phyloP scores from a whole-genome alignment of 2,888 invertebrate genomes.

The Eristalinus sepulchralis region DNA sequence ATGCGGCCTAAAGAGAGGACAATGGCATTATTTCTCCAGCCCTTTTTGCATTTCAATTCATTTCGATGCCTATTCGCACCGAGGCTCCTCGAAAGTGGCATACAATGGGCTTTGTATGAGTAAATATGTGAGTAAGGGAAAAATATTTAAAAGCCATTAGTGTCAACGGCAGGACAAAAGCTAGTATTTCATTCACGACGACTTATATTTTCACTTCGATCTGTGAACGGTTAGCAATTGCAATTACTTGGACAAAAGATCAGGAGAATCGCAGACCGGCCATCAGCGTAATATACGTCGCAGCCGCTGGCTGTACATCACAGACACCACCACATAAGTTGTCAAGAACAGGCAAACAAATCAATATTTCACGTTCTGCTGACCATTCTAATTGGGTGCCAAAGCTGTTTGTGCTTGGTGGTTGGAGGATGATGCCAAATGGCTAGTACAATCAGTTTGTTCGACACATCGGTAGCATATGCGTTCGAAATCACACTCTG shows the following conservation, averaged over 20 bases:
- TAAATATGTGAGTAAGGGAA: not conserved
- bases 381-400: not conserved
- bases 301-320: not conserved
- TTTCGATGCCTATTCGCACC: constrained; percentile 33
- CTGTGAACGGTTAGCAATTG: constrained; percentile 17
- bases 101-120: not conserved
- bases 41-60: constrained; percentile 39
- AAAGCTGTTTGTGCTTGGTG: not conserved
- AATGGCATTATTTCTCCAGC: not conserved
- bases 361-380: constrained; percentile 5
- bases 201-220: not conserved
- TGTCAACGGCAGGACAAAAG: constrained; percentile 18
- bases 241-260: constrained; percentile 28
- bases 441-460: not conserved
- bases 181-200: constrained; percentile 33
- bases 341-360: not conserved
- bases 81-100: constrained; percentile 19
- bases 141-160: constrained; percentile 47
- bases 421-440: not conserved
- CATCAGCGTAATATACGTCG: not conserved
- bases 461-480: not conserved
- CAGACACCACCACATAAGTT: not conserved
- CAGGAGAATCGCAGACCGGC: not conserved
- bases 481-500: too few relatives aligned
- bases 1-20: constrained; percentile 7